Conservation (phyloP, 2,113 vertebrate species). For the Mohoua ochrocephala region DNA sequence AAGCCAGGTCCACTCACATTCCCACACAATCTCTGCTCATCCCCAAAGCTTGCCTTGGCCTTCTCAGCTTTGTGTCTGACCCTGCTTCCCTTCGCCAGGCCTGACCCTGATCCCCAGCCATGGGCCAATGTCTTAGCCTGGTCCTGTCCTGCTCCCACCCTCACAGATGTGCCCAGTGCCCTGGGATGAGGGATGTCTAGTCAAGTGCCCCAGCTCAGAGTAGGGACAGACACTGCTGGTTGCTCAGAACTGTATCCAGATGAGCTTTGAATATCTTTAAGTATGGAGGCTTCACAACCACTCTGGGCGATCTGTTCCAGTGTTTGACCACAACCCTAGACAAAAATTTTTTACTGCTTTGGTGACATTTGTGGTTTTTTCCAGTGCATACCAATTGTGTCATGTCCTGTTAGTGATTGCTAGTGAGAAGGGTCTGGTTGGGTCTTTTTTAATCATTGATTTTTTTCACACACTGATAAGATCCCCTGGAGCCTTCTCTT, state of each 20-base stretch:
- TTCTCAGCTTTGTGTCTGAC: not conserved
- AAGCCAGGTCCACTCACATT: not conserved
- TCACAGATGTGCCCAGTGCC: not conserved
- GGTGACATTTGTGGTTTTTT: not conserved
- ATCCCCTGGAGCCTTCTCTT: not conserved
- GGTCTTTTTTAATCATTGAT: not conserved
- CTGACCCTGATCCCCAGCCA: fast-evolving
- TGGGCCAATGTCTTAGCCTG: not conserved
- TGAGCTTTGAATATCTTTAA: not conserved
- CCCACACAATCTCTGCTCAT: fast-evolving
- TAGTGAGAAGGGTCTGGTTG: not conserved
- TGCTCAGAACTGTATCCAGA: not conserved
- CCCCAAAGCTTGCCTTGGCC: not conserved
- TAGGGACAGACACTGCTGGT: not conserved
- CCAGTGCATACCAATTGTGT: not conserved
- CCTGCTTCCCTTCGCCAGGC: not conserved
- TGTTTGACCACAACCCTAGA: not conserved
- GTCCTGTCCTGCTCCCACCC: not conserved
- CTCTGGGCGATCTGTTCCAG: not conserved
- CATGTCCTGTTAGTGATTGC: not conserved
- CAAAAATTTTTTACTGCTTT: not conserved
- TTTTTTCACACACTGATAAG: not conserved
- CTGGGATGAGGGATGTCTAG: not conserved
- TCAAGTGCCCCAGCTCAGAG: not conserved
- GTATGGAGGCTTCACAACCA: not conserved